Percentiles rank a stretch among this genome's conserved stretches.
Conservation (phyloP, 2,797 vertebrate genomes). For the Xiphophorus birchmanni region DNA sequence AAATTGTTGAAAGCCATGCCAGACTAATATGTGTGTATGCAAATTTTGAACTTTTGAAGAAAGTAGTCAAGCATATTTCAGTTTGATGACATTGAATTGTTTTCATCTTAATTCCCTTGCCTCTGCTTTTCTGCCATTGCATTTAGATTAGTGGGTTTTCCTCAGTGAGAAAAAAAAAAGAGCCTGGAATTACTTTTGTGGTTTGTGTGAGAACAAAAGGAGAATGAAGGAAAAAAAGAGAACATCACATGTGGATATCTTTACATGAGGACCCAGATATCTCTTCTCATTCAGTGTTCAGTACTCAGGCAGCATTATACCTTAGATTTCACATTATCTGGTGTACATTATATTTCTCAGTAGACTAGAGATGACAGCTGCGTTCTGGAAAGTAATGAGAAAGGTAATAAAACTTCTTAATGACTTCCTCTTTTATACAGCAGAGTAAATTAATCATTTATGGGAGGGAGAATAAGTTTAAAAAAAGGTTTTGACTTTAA, state of each 20-base stretch:
- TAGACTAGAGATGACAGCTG: conserved; percentile 40
- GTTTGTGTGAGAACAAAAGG: neutral
- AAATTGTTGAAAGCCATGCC: neutral
- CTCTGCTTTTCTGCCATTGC: neutral
- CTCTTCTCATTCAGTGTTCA: conserved; percentile 11
- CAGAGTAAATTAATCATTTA: conserved; percentile 29
- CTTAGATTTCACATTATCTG: conserved; percentile 14
- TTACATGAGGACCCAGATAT: neutral
- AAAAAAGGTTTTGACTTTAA: conserved; percentile 25
- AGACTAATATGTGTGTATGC: neutral
- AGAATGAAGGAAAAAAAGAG: neutral
- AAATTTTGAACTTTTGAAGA: neutral
- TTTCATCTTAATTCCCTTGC: neutral
- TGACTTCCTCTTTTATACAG: conserved; percentile 43
- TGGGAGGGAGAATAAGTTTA: neutral
- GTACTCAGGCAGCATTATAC: conserved; percentile 24
- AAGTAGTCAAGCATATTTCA: neutral
- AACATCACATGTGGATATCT: neutral
- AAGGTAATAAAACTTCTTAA: conserved; percentile 55
- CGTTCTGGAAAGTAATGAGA: conserved; percentile 53
- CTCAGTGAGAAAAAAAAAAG: neutral
- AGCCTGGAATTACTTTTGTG: neutral
- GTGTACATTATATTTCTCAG: conserved; percentile 27
- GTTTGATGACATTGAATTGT: neutral
- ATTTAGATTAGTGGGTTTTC: neutral